phyloP scores from a whole-genome alignment of 2,113 vertebrate genomes.

The Marmota flaviventris region DNA sequence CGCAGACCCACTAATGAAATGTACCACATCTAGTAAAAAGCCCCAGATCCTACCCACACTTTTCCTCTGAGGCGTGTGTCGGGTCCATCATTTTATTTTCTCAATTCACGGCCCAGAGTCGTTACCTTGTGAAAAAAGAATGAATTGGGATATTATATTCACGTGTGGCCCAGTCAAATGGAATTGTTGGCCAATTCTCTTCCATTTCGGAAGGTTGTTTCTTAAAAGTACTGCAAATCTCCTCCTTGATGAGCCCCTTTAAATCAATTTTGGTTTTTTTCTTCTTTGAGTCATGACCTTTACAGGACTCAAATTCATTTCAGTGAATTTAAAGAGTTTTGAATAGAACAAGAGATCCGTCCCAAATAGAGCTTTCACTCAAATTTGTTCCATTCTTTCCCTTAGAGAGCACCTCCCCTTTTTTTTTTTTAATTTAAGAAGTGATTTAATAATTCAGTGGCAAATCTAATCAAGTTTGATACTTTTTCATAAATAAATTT shows the following conservation, averaged over 20 bases:
- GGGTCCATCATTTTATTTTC: conserved; percentile 78
- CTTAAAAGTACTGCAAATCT: conserved; percentile 81
- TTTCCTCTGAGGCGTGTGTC: conserved; percentile 48
- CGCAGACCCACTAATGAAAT: conserved; percentile 79
- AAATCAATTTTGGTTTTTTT: conserved; percentile 85
- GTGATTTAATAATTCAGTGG: conserved; percentile 65
- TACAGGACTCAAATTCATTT: conserved; percentile 82
- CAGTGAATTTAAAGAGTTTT: conserved; percentile 82
- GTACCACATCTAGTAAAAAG: conserved; percentile 70
- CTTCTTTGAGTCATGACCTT: conserved; percentile 81
- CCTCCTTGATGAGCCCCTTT: conserved; percentile 83
- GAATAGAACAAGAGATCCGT: conserved; percentile 70
- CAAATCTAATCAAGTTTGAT: conserved; percentile 48
- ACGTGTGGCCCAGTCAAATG: conserved; percentile 79
- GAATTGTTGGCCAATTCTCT: conserved; percentile 77
- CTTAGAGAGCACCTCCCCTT: background rate
- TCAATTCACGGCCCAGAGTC: conserved; percentile 63
- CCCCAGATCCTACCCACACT: conserved; percentile 65
- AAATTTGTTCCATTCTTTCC: background rate
- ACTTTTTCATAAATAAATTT: conserved; percentile 30
- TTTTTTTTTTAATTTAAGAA: conserved; percentile 36
- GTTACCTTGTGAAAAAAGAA: conserved; percentile 78
- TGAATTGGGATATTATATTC: conserved; percentile 77
- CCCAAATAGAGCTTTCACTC: conserved; percentile 38
- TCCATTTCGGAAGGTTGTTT: conserved; percentile 82